Conservation (phyloP, 2,888 invertebrate genomes). For the Blera fallax region DNA sequence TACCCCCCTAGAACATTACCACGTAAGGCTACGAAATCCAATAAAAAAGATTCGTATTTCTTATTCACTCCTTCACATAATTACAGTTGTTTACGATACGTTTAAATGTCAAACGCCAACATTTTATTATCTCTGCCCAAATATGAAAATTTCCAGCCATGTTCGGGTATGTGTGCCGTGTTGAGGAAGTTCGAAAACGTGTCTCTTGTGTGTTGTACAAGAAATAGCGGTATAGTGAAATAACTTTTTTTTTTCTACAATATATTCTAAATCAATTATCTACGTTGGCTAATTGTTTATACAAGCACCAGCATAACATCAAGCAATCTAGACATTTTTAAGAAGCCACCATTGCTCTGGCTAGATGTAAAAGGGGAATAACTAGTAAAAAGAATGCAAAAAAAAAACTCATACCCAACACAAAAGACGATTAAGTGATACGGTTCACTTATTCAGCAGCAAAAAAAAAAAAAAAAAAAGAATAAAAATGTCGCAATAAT, state of each 20-base stretch:
- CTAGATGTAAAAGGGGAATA: no score
- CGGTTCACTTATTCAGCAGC: constrained; percentile 67
- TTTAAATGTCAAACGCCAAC: constrained; percentile 1
- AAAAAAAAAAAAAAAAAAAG: constrained; percentile 24
- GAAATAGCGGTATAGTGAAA: constrained; percentile 3
- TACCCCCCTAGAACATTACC: no score
- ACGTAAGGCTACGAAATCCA: no score
- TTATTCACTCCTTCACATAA: background rate
- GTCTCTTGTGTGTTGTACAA: constrained; percentile 9
- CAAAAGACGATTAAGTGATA: constrained; percentile 63
- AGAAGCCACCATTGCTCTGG: background rate
- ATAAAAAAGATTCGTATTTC: background rate
- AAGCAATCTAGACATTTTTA: background rate
- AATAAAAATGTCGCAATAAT: constrained; percentile 73
- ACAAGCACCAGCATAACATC: background rate
- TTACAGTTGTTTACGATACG: constrained; percentile 7
- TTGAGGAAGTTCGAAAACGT: constrained; percentile 48
- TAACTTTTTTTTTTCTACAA: background rate
- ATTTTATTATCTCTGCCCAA: background rate
- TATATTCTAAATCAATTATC: background rate
- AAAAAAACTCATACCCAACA: constrained; percentile 10
- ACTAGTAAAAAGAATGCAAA: background rate
- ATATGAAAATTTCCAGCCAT: constrained; percentile 13
- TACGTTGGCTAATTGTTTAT: background rate
- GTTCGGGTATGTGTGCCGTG: constrained; percentile 31